Evolutionary conservation across 2,797 vertebrate genomes (phyloP), one percentile per base, ranked within the genome.

Genomic region (Lophius americanus): DNA sequence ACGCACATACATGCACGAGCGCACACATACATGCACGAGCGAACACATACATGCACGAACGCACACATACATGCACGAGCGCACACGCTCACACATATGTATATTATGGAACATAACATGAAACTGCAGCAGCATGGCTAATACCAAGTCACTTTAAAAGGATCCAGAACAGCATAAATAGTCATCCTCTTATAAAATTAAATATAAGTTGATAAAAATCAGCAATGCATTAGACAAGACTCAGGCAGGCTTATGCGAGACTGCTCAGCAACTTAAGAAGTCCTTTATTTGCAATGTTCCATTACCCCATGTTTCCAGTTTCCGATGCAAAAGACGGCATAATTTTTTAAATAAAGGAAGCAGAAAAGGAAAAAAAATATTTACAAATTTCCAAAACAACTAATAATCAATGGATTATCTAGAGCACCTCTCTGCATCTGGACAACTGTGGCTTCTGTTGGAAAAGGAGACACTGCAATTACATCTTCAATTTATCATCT

Each of bases 291-390:
- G 92, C 90, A 93, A 93, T 93, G 91, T 90, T 91, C 88, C 73
- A 64, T 91, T 82, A 90, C 87, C 93, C 93, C 94, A 89, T 86
- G 91, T 90, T 93, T 96, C 95, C 95, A 96, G 95, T 96, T 96
- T 95, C 93, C 89, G 91, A 94, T 92, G 95, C 94, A 95, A 96
- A 96, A 96, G 95, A 95, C 95, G 95, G 94, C 93, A 94, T 91
- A 90, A 94, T 94, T 94, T 91, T 93, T 96, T 95, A 96, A 96
- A 96, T 96, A 95, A 95, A 94, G 95, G 94, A 94, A 89, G 90
- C 91, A 94, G 94, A 94, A 92, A 91, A 94, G 94, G 86, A 93
- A 42, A 54, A 23, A 41, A 85, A 93, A 93, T 96, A 96, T 97
- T 95, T 96, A 96, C 94, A 96, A 94, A 85, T 92, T 94, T 91